Base-by-base conservation (phyloP, 2,113 vertebrate species). In the Halcyon malimbica region DNA sequence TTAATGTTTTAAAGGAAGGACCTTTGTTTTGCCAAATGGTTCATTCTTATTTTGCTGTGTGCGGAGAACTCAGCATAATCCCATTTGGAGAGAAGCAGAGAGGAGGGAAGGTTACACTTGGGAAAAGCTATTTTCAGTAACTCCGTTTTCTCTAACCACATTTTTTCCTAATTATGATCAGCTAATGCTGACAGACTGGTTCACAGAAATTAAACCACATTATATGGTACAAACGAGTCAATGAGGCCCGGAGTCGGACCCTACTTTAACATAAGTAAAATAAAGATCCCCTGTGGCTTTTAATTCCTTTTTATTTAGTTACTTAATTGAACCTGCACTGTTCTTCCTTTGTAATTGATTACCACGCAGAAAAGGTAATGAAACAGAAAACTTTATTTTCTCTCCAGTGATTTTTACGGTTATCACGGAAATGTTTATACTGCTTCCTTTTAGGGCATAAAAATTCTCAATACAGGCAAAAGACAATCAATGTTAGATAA, bases 251-350 rank as follows among this genome's bases (percentile, higher is more conserved):
- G 77, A 85, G 77, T 62, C 12, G 9, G 92, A 84, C 73, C 53
- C 39, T 57, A 29, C 79, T 78, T 87, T 67, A 92, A 62, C 31
- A 50, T 35, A 84, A 82, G 77, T 93, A 76, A 90, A 95, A 73
- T 93, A 82, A 87, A 79, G 86, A 89, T 89, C 69, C 53, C 90
- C 94, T 13, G 83, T 87, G 86, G 94, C 83, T 94, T 89, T 96
- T 96, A 91, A 95, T 94, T 95, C 65, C 60, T 94, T 96, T 96
- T 84, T 90, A 96, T 94, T 89, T 82, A 82, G 73, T 92, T 92
- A 62, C 83, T 87, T 94, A 95, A 92, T 95, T 96, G 89, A 94
- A 95, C 92, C 86, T 87, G 53, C 17, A 15, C 65, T 73, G 48
- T 81, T 92, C 60, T 93, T 93, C 73, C 41, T 89, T 87, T 65